Evolutionary conservation across 2,888 invertebrate species (phyloP).

Genomic region (Terebella lapidaria): DNA sequence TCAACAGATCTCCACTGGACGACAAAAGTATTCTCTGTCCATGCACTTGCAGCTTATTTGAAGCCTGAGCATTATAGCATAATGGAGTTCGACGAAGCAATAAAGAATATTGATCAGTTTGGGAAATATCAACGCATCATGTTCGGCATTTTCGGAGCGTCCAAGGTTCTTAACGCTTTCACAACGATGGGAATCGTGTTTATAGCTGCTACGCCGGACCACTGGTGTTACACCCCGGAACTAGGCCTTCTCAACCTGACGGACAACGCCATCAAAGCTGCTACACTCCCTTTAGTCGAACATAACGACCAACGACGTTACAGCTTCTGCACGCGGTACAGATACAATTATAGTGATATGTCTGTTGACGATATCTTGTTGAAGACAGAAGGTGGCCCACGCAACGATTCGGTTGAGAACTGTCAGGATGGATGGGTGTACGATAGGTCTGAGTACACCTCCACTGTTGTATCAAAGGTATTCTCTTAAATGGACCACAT

Average conservation of each 20-base stretch:
- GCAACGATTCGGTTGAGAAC: too few species aligned
- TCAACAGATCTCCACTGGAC: too few species aligned
- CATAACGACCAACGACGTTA: neutral
- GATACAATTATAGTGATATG: neutral
- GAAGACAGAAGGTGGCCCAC: too few species aligned
- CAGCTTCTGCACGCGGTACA: constrained; percentile 1
- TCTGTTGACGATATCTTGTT: neutral
- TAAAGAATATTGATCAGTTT: constrained; percentile 3
- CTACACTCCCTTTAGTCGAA: neutral
- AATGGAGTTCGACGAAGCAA: neutral
- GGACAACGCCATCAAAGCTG: neutral
- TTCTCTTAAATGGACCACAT: too few species aligned
- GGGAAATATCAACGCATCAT: constrained; percentile 1
- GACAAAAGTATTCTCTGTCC: too few species aligned
- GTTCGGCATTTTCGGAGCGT: neutral
- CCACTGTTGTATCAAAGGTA: constrained; percentile 8
- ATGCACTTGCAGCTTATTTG: too few species aligned
- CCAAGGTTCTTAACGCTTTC: neutral
- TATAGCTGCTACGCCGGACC: constrained; percentile 3
- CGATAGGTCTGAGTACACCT: neutral
- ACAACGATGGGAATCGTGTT: neutral
- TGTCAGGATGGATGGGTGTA: constrained; percentile 8
- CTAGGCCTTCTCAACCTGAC: constrained; percentile 1
- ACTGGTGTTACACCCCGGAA: constrained; percentile 1
- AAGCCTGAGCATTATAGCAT: too few species aligned